Conservation (phyloP, 2,797 vertebrate species). For the Coranthus polyacanthus region DNA sequence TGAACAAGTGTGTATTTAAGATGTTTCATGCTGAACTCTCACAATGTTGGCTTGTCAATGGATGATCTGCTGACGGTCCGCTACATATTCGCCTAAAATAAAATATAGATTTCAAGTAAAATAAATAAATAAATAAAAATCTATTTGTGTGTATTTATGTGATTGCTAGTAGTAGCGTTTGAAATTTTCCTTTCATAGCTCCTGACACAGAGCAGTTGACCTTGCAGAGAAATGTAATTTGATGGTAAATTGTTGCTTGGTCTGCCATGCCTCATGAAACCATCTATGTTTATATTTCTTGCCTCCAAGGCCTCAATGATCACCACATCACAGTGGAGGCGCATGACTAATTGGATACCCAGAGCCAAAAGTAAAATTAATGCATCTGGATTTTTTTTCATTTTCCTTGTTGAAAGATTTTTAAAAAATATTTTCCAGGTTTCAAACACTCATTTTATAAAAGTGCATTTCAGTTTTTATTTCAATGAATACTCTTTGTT, state of each 20-base stretch:
- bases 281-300: constrained; percentile 77
- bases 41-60: no score
- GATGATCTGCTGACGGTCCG: no score
- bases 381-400: constrained; percentile 35
- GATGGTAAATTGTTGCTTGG: constrained; percentile 78
- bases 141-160: constrained; percentile 41
- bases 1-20: constrained; percentile 30
- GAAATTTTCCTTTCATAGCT: constrained; percentile 55
- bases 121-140: constrained; percentile 3
- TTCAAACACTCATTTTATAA: constrained; percentile 8
- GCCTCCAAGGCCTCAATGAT: constrained; percentile 78
- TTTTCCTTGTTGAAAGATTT: constrained; percentile 16
- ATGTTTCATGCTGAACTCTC: constrained; percentile 23
- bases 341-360: constrained; percentile 82
- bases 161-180: constrained; percentile 50
- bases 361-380: constrained; percentile 58
- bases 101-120: constrained; percentile 18
- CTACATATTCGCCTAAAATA: neutral
- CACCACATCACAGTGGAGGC: constrained; percentile 73
- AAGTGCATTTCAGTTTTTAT: neutral
- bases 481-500: constrained; percentile 11
- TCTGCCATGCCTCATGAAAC: constrained; percentile 81
- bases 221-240: constrained; percentile 78
- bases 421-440: no score
- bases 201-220: constrained; percentile 72